Percentiles rank a stretch among this genome's conserved stretches.
Conservation (phyloP, 2,888 invertebrate genomes). For the Parascotia fuliginaria region DNA sequence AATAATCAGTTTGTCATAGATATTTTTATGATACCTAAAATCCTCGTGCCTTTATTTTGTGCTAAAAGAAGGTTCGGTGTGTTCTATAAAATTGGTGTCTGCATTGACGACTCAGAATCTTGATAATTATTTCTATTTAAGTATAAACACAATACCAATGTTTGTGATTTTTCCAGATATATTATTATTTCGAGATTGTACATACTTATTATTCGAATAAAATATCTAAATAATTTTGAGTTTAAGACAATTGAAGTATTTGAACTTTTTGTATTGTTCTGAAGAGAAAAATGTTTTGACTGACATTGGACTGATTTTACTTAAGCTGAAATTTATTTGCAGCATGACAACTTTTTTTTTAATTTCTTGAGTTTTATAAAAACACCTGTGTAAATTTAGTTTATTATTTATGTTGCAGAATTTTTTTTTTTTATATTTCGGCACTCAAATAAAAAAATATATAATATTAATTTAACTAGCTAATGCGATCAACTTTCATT, state of each 20-base stretch:
- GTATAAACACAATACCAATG: conserved; percentile 30
- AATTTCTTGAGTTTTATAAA: neutral
- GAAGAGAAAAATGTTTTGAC: conserved; percentile 14
- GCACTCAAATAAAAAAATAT: too few relatives aligned
- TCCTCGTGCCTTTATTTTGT: too few relatives aligned
- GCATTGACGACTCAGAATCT: conserved; percentile 15
- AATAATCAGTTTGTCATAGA: too few relatives aligned
- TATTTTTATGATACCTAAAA: too few relatives aligned
- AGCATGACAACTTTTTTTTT: conserved; percentile 17
- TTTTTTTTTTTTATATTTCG: too few relatives aligned
- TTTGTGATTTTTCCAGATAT: conserved; percentile 46
- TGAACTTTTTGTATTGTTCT: conserved; percentile 19
- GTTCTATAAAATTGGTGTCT: too few relatives aligned
- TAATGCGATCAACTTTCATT: too few relatives aligned
- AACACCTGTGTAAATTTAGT: too few relatives aligned
- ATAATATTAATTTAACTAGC: too few relatives aligned
- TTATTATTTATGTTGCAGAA: too few relatives aligned
- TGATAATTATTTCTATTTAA: conserved; percentile 17
- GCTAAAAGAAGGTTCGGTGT: too few relatives aligned
- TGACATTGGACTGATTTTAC: conserved; percentile 36
- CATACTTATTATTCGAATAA: conserved; percentile 50
- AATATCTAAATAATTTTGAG: conserved; percentile 20
- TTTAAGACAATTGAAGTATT: conserved; percentile 28
- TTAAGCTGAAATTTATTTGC: conserved; percentile 15
- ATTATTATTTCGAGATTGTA: conserved; percentile 63